Base-by-base conservation (phyloP, 2,888 invertebrate genomes). In the Pediacus dermestoides region DNA sequence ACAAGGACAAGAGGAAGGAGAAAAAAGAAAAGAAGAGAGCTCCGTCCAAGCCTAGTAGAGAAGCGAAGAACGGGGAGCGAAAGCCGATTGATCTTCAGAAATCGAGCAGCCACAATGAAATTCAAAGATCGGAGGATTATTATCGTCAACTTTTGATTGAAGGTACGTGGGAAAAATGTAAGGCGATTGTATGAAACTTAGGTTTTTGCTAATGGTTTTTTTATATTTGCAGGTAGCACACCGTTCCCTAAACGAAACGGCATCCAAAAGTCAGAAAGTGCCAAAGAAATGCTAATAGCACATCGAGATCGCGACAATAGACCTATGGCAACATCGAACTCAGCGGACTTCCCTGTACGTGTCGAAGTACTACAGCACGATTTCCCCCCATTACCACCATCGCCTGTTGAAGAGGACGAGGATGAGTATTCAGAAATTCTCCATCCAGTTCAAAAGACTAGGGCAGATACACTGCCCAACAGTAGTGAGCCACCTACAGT, bases 321-420 rank as follows among this genome's bases (percentile, higher is more conserved):
- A 26, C 37, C 50, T 33, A 48, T 68, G 33, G 61, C 67, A n/a
- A 64, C 62, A 33, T 68, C 68, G 2, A 67, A 63, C 12, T 67
- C 67, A 2, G 78, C 77, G 12, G 78, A 79, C 56, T 79, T 79
- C 58, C 77, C 78, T 1, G 63, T 77, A 9, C 74, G 75, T 52
- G 82, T 82, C 16, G 82, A 83, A 61, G 80, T 83, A 46, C 74
- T 82, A 12, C 79, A 79, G 51, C 79, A 79, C 58, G 79, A 77
- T 52, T 82, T 88, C 60, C 87, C 87, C 11, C 87, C 87, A 21
- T 69, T 89, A 42, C 89, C 89, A 4, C 89, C 88, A 1, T 88
- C 88, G 0, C 88, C 88, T 1, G 85, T 85, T 6, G 85, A 85
- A 66, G 88, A 86, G 68, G 82, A 82, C 41, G 80, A 82, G 55